Evolutionary conservation across 1,140 invertebrate species (phyloP), one percentile per base, ranked within the genome.

Genomic region (Penaeus chinensis): DNA sequence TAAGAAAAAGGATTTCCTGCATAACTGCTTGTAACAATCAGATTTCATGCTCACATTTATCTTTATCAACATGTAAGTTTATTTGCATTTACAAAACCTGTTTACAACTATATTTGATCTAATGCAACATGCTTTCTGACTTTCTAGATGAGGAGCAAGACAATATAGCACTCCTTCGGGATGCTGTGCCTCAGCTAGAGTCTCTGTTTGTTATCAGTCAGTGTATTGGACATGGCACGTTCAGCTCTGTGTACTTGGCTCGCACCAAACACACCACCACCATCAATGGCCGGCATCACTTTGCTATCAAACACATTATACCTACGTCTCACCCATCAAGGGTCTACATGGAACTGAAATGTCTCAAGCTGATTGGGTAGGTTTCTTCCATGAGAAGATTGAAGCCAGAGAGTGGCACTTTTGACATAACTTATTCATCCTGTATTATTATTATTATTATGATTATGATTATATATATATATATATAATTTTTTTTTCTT

Each of bases 241-340:
- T 90, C 81, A 90, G 89, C 69, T 89, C 87, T 16, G 89, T 89
- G 32, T 90, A 89, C 81, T 63, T 90, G 62, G 89, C 86, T 20
- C 82, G 84, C 47, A 82, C 85, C 62, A 90, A 89, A 61, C 69
- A 81, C 83, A 84, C 47, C 37, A 81, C 78, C 22, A 84, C 78
- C 76, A 84, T 85, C 81, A 85, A 79, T 65, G 84, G 84, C 4
- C 71, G 79, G 8, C 71, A 84, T 22, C 84, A 89, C 66, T 89
- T 85, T 86, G 88, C 89, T 22, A 80, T 90, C 63, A 89, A 90
- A 66, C 89, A 90, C 82, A 90, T 90, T 24, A 87, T 90, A 20
- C 89, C 89, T 13, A 90, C 89, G 20, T 90, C 89, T 5, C 89
- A 90, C 82, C 89, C 89, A 7, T 87, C 87, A 47, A 66, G 89